Conservation (phyloP, 2,113 vertebrate species). For the Phaethornis superciliosus region DNA sequence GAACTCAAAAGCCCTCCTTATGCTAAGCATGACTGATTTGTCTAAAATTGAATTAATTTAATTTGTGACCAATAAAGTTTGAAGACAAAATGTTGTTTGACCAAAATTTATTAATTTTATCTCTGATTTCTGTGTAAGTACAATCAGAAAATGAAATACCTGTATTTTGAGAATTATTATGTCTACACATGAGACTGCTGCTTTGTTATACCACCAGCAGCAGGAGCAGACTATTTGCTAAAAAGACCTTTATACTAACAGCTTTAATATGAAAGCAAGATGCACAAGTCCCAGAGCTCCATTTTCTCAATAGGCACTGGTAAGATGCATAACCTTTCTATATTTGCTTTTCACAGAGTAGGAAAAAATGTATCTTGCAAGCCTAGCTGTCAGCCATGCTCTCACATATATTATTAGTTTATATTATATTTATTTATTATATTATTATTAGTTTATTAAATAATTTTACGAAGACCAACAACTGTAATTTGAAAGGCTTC, state of each 20-base stretch:
- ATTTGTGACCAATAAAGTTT: conserved; percentile 41
- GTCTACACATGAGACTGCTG: neutral
- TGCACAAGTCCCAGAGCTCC: neutral
- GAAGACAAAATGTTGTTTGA: conserved; percentile 32
- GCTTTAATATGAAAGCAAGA: neutral
- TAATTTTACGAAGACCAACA: neutral
- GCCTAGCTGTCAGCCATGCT: neutral
- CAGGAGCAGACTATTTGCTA: neutral
- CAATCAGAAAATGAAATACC: neutral
- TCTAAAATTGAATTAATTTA: conserved; percentile 29
- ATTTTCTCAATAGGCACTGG: neutral
- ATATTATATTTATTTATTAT: neutral
- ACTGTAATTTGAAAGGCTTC: neutral
- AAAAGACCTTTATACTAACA: neutral
- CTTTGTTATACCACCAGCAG: neutral
- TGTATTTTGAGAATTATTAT: neutral
- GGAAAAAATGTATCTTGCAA: neutral
- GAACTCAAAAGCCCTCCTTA: conserved; percentile 35
- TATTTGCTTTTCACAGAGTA: neutral
- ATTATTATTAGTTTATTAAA: neutral
- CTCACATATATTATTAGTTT: neutral
- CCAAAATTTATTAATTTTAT: conserved; percentile 35
- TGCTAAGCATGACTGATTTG: conserved; percentile 26
- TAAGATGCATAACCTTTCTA: neutral
- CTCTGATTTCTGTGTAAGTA: neutral